phyloP scores from a whole-genome alignment of 2,113 vertebrate species.

The Carassius auratus region DNA sequence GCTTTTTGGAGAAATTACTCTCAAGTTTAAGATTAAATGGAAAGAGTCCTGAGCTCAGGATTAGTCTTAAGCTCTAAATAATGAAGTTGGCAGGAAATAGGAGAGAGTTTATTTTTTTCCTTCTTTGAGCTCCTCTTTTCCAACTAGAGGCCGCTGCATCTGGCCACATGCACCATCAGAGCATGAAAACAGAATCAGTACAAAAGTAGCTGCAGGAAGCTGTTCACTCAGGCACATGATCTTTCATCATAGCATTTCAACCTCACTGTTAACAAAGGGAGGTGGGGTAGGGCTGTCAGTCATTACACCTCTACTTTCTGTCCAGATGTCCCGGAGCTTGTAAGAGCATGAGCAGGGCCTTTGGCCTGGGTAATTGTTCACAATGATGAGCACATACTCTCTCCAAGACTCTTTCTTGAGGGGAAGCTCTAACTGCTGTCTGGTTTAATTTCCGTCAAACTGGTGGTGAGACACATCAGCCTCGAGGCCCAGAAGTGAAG shows the following conservation, averaged over 20 bases:
- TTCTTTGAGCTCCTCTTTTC: slow-evolving; percentile 5
- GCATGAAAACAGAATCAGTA: slow-evolving; percentile 12
- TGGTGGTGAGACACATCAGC: slow-evolving; percentile 7
- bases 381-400: slow-evolving; percentile 49
- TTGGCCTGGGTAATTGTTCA: slow-evolving; percentile 19
- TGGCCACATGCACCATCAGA: slow-evolving; percentile 27
- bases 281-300: slow-evolving; percentile 10
- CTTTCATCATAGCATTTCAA: background rate
- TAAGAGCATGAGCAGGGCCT: slow-evolving; percentile 50
- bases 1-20: background rate
- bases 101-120: background rate
- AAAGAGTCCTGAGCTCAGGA: slow-evolving; percentile 35
- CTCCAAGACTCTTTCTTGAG: slow-evolving; percentile 43
- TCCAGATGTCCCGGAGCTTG: slow-evolving; percentile 59
- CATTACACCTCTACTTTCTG: background rate
- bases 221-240: background rate
- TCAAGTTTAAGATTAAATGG: slow-evolving; percentile 38
- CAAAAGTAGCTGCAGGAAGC: slow-evolving; percentile 16
- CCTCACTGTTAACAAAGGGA: slow-evolving; percentile 29
- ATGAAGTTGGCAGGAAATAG: slow-evolving; percentile 41
- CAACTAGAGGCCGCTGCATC: slow-evolving; percentile 34
- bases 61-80: slow-evolving; percentile 45
- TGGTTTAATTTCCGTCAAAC: slow-evolving; percentile 18
- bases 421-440: slow-evolving; percentile 52
- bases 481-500: background rate